These are phyloP conservation scores for Aphis gossypii DNA, from an alignment of 1,140 invertebrate genomes.

Conservation along the genomic window DNA sequence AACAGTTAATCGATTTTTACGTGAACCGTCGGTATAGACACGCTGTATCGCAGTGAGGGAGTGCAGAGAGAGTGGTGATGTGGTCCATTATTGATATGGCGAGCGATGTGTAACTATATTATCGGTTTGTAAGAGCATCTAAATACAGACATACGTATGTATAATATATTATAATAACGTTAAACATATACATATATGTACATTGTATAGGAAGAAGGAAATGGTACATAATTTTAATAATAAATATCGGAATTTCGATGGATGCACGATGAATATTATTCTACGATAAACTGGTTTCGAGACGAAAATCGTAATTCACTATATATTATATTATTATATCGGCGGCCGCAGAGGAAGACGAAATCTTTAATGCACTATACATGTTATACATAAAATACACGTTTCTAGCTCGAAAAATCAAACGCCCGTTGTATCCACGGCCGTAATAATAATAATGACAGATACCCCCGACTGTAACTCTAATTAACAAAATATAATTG, in stretches of 20 bases:
- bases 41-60: not conserved
- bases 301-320: conserved; percentile 29
- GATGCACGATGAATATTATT: not conserved
- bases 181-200: not conserved
- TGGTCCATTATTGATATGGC: conserved; percentile 1
- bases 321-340: not conserved
- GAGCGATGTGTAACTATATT: not conserved
- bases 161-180: not conserved
- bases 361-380: conserved; percentile 30
- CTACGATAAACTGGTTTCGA: conserved; percentile 20
- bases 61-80: not conserved
- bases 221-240: conserved; percentile 16
- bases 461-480: not conserved
- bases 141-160: not conserved
- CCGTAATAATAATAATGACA: not conserved
- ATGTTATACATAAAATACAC: not conserved
- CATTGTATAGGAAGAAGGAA: not conserved
- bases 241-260: conserved; percentile 34
- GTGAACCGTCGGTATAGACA: not conserved
- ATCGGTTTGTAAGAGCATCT: not conserved
- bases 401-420: conserved; percentile 22
- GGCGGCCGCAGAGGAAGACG: not conserved
- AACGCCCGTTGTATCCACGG: not conserved
- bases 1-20: conserved; percentile 40
- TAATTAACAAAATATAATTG: not conserved